Percentiles rank a stretch among this genome's conserved stretches.
Conservation (phyloP, 2,113 vertebrate genomes). For the Saccopteryx bilineata region DNA sequence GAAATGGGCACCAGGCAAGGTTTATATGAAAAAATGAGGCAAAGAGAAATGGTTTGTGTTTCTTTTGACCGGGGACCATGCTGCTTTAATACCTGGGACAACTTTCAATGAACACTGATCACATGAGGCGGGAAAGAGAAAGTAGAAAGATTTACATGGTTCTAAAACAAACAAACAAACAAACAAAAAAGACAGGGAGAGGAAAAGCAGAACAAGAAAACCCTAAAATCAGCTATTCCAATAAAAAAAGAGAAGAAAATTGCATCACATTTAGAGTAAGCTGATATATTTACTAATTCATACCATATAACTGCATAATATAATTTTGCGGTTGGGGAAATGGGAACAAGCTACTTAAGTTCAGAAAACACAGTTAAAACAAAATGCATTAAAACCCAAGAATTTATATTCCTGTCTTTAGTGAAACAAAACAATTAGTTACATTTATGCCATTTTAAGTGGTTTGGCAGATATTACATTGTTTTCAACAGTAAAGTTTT, state of each 20-base stretch:
- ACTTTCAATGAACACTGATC: background rate
- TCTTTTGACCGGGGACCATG: background rate
- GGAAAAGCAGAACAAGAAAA: background rate
- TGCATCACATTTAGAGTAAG: background rate
- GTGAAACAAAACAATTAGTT: background rate
- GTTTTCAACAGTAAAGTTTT: background rate
- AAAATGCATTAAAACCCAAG: constrained; percentile 34
- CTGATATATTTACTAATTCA: background rate
- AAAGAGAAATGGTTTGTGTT: background rate
- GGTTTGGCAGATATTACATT: background rate
- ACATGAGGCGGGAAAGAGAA: background rate
- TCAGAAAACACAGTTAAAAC: background rate
- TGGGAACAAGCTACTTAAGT: background rate
- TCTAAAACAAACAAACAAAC: background rate
- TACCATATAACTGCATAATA: background rate
- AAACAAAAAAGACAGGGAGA: background rate
- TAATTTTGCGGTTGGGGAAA: background rate
- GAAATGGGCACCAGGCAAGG: background rate
- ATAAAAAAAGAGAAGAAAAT: too few species aligned
- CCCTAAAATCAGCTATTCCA: fast-evolving
- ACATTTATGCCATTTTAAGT: background rate
- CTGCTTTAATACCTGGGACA: background rate
- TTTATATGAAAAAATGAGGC: background rate
- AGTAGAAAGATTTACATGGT: background rate
- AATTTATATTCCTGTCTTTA: constrained; percentile 5